Percentiles rank a stretch among this genome's conserved stretches.
These are phyloP conservation scores for Gavia stellata DNA, from an alignment of 2,113 vertebrate genomes.

Conservation along the genomic window DNA sequence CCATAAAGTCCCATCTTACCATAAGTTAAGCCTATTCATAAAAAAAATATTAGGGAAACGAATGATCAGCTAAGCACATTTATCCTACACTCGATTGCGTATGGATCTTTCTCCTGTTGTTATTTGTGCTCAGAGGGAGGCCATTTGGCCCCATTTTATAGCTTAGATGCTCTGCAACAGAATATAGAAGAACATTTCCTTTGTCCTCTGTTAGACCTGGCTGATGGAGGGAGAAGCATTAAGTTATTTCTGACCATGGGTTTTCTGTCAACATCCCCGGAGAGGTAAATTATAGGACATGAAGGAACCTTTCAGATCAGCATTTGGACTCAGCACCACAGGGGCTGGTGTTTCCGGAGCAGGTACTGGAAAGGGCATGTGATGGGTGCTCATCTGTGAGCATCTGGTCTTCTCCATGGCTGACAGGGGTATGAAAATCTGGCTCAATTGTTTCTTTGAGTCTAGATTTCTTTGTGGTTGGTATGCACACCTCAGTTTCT, in stretches of 20 bases:
- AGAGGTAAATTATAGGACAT: not conserved
- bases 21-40: conserved; percentile 62
- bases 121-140: conserved; percentile 55
- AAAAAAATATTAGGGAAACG: conserved; percentile 66
- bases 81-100: conserved; percentile 2
- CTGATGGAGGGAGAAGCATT: not conserved
- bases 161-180: conserved; percentile 4
- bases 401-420: not conserved
- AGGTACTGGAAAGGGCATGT: not conserved
- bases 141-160: conserved; percentile 42
- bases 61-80: conserved; percentile 41
- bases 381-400: not conserved
- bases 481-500: not conserved
- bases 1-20: conserved; percentile 49
- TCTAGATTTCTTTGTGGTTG: not conserved
- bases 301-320: not conserved
- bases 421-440: not conserved
- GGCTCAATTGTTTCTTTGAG: not conserved
- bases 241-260: conserved; percentile 2
- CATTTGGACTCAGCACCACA: not conserved
- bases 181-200: conserved; percentile 45
- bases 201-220: conserved; percentile 49
- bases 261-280: not conserved
- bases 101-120: conserved; percentile 17
- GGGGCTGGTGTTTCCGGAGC: not conserved